Evolutionary conservation across 2,888 invertebrate genomes (phyloP).

Genomic region (Dermolepida albohirtum): DNA sequence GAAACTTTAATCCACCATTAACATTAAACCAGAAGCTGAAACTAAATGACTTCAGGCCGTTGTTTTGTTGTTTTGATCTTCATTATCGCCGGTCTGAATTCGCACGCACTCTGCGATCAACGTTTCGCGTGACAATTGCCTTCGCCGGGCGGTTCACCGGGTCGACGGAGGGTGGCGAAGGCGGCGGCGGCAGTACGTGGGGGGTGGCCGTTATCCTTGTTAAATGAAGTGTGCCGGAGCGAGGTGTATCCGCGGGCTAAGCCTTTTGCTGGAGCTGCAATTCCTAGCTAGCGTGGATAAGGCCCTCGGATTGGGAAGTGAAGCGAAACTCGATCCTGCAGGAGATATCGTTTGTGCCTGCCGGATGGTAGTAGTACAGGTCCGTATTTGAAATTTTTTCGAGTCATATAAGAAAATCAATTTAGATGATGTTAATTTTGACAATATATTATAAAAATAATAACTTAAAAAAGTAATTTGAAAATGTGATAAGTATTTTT

Average conservation of each 20-base stretch:
- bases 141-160: constrained; percentile 40
- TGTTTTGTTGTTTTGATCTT: constrained; percentile 60
- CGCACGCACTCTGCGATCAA: constrained; percentile 63
- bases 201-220: constrained; percentile 68
- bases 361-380: constrained; percentile 55
- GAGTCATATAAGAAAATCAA: background rate
- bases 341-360: constrained; percentile 63
- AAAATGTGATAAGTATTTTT: too few species aligned
- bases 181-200: constrained; percentile 66
- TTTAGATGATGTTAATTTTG: too few species aligned
- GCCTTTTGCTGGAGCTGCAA: constrained; percentile 63
- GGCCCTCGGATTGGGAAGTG: constrained; percentile 62
- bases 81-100: constrained; percentile 61
- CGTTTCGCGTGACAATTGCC: constrained; percentile 57
- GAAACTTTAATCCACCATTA: constrained; percentile 49
- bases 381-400: constrained; percentile 45
- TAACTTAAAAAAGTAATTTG: too few species aligned
- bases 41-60: constrained; percentile 56
- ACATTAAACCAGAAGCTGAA: constrained; percentile 56
- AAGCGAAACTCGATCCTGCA: constrained; percentile 64
- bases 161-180: constrained; percentile 50
- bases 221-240: constrained; percentile 65
- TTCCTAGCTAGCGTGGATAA: constrained; percentile 62
- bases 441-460: too few species aligned
- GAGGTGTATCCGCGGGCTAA: constrained; percentile 64